Evolutionary conservation across 2,797 vertebrate genomes (phyloP), one percentile per base, ranked within the genome.

Genomic region (Rhinophrynus dorsalis): DNA sequence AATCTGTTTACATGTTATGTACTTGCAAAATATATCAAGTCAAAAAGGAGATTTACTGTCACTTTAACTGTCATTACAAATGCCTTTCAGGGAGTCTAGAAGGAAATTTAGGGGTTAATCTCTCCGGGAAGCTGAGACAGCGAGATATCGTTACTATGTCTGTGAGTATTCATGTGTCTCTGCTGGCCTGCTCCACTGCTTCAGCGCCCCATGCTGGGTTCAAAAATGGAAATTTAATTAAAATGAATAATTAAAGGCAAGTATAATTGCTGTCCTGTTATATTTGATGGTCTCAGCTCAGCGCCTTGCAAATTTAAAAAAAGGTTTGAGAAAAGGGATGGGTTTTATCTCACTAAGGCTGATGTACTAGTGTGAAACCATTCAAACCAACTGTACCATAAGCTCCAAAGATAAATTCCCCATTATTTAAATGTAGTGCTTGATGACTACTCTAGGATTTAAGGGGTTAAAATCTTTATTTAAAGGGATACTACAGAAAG

Each of bases 201-300:
- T 8, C 38, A 3, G 24, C 11, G 11, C 33, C 44, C 33, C 61
- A 44, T 35, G 61, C 68, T 59, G 60, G 40, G 59, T 40, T 24
- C 68, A 64, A 56, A 72, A 58, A 72, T 65, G 61, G 61, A 72
- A 65, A 71, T 65, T 64, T 65, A 65, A 64, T 72, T 72, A 65
- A 72, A 65, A 72, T 64, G 68, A 65, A 72, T 65, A 72, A 72
- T 65, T 65, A 72, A 72, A 72, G 61, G 18, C 32, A 5, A 15
- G 60, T 3, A 9, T 64, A 64, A 71, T 63, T 71, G 68, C 52
- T 52, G 52, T 51, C 52, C 26, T 48, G 50, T 57, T 42, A 13
- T 24, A 18, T 42, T 33, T 24, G 52, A 72, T 64, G 42, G 60
- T 65, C 68, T 57, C 68, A 33, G 51, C 40, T 54, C 58, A 27